phyloP scores from a whole-genome alignment of 2,113 vertebrate species.

The Camelus bactrianus region DNA sequence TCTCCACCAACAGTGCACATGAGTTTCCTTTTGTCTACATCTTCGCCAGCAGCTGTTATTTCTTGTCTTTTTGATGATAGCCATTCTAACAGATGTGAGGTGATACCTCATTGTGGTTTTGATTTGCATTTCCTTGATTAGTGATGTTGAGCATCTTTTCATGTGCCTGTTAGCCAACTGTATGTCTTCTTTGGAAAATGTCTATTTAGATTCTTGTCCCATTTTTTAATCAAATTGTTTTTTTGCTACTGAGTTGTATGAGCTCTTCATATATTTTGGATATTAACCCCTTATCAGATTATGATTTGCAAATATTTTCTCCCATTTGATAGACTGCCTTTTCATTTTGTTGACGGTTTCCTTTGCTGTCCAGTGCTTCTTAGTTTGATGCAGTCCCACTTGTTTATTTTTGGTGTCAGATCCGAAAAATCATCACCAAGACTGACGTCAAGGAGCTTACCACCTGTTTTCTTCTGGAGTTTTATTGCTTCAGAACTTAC shows the following conservation, averaged over 20 bases:
- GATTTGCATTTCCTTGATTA: background rate
- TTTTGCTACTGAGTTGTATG: background rate
- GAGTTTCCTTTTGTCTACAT: background rate
- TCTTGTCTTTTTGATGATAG: background rate
- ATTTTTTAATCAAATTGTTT: background rate
- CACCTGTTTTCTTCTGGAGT: background rate
- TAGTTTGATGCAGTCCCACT: background rate
- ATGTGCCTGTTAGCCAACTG: background rate
- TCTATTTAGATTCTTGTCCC: background rate
- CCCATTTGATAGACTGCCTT: background rate
- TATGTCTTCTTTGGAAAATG: background rate
- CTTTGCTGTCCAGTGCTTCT: background rate
- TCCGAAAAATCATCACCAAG: background rate
- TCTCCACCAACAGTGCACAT: background rate
- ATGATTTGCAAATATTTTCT: background rate
- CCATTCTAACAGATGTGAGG: background rate
- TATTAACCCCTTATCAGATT: background rate
- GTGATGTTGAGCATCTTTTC: background rate
- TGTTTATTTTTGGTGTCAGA: background rate
- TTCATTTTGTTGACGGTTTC: background rate
- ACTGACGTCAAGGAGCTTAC: background rate
- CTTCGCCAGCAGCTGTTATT: background rate
- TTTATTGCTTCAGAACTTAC: background rate
- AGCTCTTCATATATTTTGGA: background rate
- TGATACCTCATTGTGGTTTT: background rate